Percentiles rank a stretch among this genome's conserved stretches.
Evolutionary conservation across 1,140 invertebrate species (phyloP).

Genomic region (Bombus huntii): DNA sequence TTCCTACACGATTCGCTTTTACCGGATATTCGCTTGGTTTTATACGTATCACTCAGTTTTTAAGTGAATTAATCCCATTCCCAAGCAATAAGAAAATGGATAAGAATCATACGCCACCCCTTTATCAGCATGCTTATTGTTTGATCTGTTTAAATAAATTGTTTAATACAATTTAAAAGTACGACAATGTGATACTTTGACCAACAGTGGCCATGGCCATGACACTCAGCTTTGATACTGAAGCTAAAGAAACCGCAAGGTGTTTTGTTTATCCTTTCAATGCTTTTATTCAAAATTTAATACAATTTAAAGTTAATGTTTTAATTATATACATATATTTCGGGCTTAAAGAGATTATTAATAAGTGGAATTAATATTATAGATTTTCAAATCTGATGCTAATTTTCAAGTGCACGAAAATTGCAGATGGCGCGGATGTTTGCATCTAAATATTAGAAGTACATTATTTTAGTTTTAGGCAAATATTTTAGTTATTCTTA

Average conservation of each 20-base stretch:
- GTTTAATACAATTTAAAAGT: slow-evolving; percentile 10
- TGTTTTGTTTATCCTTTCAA: background rate
- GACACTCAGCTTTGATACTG: slow-evolving; percentile 17
- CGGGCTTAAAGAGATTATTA: background rate
- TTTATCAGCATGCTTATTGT: slow-evolving; percentile 35
- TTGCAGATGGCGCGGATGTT: background rate
- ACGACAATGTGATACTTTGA: background rate
- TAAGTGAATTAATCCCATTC: background rate
- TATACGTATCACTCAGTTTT: no score
- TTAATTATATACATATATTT: background rate
- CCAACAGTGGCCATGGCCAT: background rate
- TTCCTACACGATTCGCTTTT: background rate
- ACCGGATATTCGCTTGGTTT: background rate
- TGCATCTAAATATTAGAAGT: no score
- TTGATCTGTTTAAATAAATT: background rate
- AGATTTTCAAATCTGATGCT: background rate
- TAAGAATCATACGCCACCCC: slow-evolving; percentile 8
- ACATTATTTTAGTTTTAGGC: no score
- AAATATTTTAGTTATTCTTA: no score
- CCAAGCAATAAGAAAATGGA: slow-evolving; percentile 51
- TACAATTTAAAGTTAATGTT: background rate
- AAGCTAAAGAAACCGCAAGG: slow-evolving; percentile 8
- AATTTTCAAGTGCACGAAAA: background rate
- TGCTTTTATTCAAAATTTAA: no score
- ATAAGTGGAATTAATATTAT: background rate